Percentiles rank a stretch among this genome's conserved stretches.
Conservation (phyloP, 2,888 invertebrate genomes). For the Sarcophaga carnaria region DNA sequence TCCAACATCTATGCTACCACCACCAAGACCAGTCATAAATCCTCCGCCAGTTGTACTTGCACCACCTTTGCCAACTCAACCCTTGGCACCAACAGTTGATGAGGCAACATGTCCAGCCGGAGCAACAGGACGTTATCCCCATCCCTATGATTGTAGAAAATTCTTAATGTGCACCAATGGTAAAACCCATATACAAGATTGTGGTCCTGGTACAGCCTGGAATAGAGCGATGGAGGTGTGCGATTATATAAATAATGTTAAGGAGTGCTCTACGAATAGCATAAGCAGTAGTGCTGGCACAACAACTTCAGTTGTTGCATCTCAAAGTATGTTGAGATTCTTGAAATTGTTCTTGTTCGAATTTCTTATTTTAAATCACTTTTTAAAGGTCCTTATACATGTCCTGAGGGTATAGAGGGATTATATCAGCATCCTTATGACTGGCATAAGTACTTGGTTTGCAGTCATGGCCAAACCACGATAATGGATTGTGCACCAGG, state of each 20-base stretch:
- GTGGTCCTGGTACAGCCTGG: conserved; percentile 85
- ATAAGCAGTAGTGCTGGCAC: background rate
- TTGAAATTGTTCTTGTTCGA: background rate
- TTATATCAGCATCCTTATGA: conserved; percentile 84
- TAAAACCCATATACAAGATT: conserved; percentile 83
- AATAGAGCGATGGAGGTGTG: conserved; percentile 83
- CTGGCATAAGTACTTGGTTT: conserved; percentile 85
- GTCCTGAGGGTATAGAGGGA: conserved; percentile 83
- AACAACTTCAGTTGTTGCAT: conserved; percentile 1
- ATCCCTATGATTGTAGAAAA: conserved; percentile 84
- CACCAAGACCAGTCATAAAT: background rate
- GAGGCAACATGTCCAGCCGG: conserved; percentile 81
- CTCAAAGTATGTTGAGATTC: conserved; percentile 48
- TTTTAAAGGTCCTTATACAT: conserved; percentile 72
- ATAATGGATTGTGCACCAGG: conserved; percentile 85
- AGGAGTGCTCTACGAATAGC: conserved; percentile 76
- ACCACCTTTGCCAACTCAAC: conserved; percentile 21
- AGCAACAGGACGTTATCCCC: conserved; percentile 83
- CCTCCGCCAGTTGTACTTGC: background rate
- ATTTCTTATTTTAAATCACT: background rate
- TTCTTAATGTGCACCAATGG: conserved; percentile 85
- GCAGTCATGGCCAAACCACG: conserved; percentile 83
- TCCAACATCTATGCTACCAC: background rate
- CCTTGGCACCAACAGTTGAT: background rate
- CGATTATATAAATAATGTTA: conserved; percentile 84